Conservation (phyloP, 2,113 vertebrate species). For the Elephas maximus region DNA sequence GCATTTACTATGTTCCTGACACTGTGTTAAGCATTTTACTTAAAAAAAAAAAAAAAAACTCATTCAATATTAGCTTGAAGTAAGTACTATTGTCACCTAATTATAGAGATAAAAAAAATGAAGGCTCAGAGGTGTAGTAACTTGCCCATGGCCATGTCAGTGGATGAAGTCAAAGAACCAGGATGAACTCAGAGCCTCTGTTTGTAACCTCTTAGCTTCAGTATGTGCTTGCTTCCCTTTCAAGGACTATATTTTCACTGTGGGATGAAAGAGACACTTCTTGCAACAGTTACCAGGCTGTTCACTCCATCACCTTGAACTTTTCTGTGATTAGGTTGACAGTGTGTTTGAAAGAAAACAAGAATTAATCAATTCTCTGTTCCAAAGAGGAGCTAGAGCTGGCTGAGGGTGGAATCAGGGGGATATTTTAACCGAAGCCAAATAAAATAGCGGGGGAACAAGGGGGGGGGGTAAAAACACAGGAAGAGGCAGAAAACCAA, state of each 20-base stretch:
- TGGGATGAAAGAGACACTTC: neutral
- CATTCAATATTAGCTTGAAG: neutral
- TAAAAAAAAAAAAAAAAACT: neutral
- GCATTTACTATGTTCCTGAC: neutral
- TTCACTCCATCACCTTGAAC: neutral
- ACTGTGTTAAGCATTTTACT: neutral
- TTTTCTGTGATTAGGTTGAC: constrained; percentile 24
- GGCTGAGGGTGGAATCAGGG: neutral
- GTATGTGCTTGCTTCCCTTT: neutral
- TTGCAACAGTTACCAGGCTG: neutral
- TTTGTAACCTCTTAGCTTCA: neutral
- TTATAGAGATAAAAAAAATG: constrained; percentile 25
- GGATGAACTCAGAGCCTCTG: neutral
- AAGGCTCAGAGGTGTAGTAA: neutral
- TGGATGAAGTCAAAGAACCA: neutral
- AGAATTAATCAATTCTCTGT: neutral
- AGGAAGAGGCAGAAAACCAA: neutral
- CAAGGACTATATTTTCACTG: neutral
- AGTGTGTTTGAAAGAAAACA: neutral
- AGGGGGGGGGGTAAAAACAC: neutral
- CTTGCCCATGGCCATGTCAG: neutral
- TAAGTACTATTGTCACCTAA: neutral
- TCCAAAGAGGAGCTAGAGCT: neutral
- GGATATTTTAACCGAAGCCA: neutral
- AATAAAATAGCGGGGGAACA: constrained; percentile 27